Evolutionary conservation across 1,140 invertebrate genomes (phyloP).

Genomic region (Cydia amplana): DNA sequence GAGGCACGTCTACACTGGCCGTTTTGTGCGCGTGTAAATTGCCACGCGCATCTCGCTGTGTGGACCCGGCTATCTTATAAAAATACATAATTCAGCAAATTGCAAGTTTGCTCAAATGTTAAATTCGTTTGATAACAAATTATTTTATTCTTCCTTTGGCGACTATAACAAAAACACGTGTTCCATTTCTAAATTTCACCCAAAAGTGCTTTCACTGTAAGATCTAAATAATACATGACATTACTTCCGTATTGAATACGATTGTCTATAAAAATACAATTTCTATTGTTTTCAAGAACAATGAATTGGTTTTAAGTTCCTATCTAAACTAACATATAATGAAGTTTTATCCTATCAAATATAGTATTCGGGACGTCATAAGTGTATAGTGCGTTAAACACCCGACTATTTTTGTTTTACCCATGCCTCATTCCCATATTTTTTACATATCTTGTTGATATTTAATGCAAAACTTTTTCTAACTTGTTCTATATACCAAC

Average conservation of each 20-base stretch:
- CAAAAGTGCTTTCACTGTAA: neutral
- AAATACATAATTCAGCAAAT: neutral
- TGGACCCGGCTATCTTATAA: too few species aligned
- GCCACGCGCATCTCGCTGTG: too few species aligned
- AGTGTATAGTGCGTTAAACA: neutral
- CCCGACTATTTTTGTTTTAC: neutral
- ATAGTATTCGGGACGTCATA: neutral
- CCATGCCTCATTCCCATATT: neutral
- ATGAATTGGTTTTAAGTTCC: slow-evolving; percentile 3
- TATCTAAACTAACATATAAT: slow-evolving; percentile 26
- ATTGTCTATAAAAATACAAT: slow-evolving; percentile 24
- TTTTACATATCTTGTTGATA: neutral
- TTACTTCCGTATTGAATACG: neutral
- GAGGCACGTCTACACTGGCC: too few species aligned
- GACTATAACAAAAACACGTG: neutral
- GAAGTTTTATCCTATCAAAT: neutral
- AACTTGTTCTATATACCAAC: neutral
- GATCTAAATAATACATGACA: slow-evolving; percentile 5
- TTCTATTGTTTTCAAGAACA: neutral
- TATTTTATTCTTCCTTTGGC: slow-evolving; percentile 12
- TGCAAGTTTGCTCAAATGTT: neutral
- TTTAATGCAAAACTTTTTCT: neutral
- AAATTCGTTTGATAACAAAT: too few species aligned
- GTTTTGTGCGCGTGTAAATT: too few species aligned
- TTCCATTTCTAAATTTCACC: neutral